Evolutionary conservation across 2,797 vertebrate species (phyloP).

Genomic region (Percopsis omiscomaycus): DNA sequence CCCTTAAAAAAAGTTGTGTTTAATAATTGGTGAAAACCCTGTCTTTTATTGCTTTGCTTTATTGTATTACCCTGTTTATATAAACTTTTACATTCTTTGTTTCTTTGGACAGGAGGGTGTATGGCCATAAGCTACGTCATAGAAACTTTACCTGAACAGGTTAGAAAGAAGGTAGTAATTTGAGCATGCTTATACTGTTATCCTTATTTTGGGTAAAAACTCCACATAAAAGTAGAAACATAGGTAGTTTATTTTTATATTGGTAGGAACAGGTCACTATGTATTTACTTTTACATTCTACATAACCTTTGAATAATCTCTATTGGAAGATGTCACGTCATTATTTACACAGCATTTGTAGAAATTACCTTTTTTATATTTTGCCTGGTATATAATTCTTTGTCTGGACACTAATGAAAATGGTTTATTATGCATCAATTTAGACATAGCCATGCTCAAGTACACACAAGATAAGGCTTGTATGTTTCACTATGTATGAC

Average conservation of each 20-base stretch:
- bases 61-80: not conserved
- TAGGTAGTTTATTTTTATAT: not conserved
- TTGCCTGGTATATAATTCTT: too few relatives aligned
- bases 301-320: too few relatives aligned
- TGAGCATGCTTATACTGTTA: slow-evolving; percentile 18
- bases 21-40: too few relatives aligned
- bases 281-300: too few relatives aligned
- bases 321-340: too few relatives aligned
- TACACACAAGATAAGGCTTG: not conserved
- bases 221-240: too few relatives aligned
- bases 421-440: too few relatives aligned
- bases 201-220: not conserved
- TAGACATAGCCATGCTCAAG: slow-evolving; percentile 7
- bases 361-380: too few relatives aligned
- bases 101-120: slow-evolving; percentile 14
- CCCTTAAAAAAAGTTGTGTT: too few relatives aligned
- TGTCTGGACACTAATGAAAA: too few relatives aligned
- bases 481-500: not conserved
- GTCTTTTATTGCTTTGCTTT: too few relatives aligned
- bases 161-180: slow-evolving; percentile 26
- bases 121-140: slow-evolving; percentile 55
- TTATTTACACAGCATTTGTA: too few relatives aligned
- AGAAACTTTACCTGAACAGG: slow-evolving; percentile 55
- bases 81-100: slow-evolving; percentile 49
- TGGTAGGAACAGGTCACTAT: not conserved